A percentile compares a stretch with the other conserved stretches of the same genome.
Conservation (phyloP, 1,140 invertebrate species). For the Popillia japonica region DNA sequence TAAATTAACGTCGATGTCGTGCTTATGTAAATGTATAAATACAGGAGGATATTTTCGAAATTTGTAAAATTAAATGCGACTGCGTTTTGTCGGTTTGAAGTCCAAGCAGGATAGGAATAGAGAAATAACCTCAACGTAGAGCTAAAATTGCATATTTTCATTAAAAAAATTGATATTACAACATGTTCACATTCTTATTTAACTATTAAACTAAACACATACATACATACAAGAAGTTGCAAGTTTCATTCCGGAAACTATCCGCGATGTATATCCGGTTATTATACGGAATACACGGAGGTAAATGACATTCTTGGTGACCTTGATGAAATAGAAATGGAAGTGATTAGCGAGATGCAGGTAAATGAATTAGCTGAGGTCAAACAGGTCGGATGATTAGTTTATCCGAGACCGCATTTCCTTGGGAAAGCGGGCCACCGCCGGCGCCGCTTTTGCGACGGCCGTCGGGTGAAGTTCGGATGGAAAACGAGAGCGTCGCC, state of each 20-base stretch:
- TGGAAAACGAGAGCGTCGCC: background rate
- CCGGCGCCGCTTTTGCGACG: constrained; percentile 21
- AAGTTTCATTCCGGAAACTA: background rate
- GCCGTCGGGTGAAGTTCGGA: constrained; percentile 5
- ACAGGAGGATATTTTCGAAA: background rate
- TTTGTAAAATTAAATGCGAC: background rate
- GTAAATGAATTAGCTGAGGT: constrained; percentile 57
- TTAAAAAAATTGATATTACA: background rate
- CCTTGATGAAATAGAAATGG: constrained; percentile 35
- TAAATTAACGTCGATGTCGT: background rate
- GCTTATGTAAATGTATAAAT: too few species aligned
- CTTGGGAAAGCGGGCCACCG: constrained; percentile 39
- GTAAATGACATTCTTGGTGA: constrained; percentile 35
- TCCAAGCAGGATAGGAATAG: background rate
- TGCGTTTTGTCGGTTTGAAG: background rate
- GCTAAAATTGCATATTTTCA: background rate
- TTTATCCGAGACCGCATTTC: constrained; percentile 57
- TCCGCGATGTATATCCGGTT: background rate
- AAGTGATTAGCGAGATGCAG: constrained; percentile 50
- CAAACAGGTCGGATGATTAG: constrained; percentile 58
- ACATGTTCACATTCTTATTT: too few species aligned
- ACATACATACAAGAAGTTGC: background rate
- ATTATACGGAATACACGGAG: background rate
- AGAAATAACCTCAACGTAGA: background rate
- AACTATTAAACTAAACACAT: too few species aligned